Base-by-base conservation (phyloP, 1,140 invertebrate species). In the Phymastichus coffea region DNA sequence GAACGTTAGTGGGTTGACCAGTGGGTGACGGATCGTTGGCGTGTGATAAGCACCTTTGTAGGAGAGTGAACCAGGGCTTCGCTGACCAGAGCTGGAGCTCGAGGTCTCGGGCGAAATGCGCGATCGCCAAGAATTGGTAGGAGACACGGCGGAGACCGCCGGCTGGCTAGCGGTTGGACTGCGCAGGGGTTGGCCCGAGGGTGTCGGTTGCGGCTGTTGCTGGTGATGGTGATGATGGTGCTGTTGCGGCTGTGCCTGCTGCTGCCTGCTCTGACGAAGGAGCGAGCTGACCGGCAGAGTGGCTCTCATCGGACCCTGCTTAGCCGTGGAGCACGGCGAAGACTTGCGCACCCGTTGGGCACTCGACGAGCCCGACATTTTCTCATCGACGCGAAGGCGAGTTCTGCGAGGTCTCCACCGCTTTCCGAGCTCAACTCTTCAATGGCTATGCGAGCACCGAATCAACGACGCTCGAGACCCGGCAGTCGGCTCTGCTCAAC, bases 281-380 rank as follows among this genome's bases (percentile, higher is more conserved):
- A 89, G 80, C 43, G 87, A 88, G 61, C 86, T 86, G 62, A 89
- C 85, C 44, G 88, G 87, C 65, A 90, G 78, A 46, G 87, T 89
- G 37, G 87, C 88, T 73, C 86, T 84, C 84, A 89, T 85, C 58
- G 88, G 87, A 26, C 87, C 87, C 66, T 86, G 84, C 78, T 88
- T 88, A 23, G 83, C 81, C 55, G 82, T 81, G 60, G 85, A 82
- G 71, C 84, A 86, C 68, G 86, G 85, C 60, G 86, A 86, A 65
- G 86, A 86, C 76, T 87, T 87, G 70, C 85, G 81, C 75, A 86
- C 83, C 69, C 86, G 82, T 67, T 81, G 78, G n/a, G n/a, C n/a
- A 12, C 6, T 7, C 62, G 76, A 75, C 59, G 74, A 70, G 70
- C 82, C 81, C 73, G 86, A 84, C 84, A 85, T 86, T 74, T 80